phyloP scores from a whole-genome alignment of 2,888 invertebrate genomes.

The Drosophila macrospina region DNA sequence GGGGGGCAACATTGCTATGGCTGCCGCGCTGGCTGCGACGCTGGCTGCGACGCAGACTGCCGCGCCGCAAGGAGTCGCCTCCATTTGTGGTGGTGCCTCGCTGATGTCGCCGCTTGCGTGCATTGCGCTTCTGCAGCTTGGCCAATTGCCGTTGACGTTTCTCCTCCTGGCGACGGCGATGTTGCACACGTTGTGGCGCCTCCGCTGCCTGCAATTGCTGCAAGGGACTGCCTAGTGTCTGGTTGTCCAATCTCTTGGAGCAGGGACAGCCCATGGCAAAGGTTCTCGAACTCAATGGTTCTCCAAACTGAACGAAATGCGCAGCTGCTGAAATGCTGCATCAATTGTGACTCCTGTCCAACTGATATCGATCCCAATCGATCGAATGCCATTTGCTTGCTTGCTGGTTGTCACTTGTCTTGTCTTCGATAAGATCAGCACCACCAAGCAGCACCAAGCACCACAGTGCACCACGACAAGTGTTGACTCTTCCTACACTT shows the following conservation, averaged over 20 bases:
- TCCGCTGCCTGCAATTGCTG: conserved; percentile 74
- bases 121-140: conserved; percentile 77
- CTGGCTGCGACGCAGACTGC: conserved; percentile 22
- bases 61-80: background rate
- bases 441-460: background rate
- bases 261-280: conserved; percentile 82
- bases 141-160: conserved; percentile 77
- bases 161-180: conserved; percentile 67
- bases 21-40: background rate
- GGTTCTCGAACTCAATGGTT: too few relatives aligned
- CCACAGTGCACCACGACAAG: conserved; percentile 3
- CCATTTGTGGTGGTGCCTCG: background rate
- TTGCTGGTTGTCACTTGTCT: conserved; percentile 2
- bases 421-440: conserved; percentile 44
- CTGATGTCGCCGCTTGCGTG: conserved; percentile 64
- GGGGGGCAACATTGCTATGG: conserved; percentile 37
- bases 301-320: background rate
- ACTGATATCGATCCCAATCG: conserved; percentile 46
- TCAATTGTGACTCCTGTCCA: conserved; percentile 13
- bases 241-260: conserved; percentile 69
- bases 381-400: conserved; percentile 36
- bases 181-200: conserved; percentile 31
- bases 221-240: conserved; percentile 76
- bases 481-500: conserved; percentile 53
- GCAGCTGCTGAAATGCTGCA: conserved; percentile 5